Base-by-base conservation (phyloP, 1,140 invertebrate genomes). In the Caenorhabditis inopinata region DNA sequence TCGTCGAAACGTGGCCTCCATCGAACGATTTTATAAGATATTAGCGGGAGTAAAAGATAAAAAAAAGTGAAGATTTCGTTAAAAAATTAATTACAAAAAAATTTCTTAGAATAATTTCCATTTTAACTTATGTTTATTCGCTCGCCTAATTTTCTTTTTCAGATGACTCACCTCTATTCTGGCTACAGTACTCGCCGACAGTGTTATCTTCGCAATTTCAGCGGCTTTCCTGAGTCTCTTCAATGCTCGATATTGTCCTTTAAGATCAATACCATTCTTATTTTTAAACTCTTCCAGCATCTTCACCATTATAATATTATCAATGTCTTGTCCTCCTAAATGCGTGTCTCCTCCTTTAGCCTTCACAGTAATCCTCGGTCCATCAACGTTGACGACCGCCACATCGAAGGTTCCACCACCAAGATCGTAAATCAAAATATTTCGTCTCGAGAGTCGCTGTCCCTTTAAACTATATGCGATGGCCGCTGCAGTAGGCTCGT, bases 401-500 rank as follows among this genome's bases (percentile, higher is more conserved):
- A 99, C 97, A 91, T 99, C 97, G 87, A 99, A 99, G 84, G 97
- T 99, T 90, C 97, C 97, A 91, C 97, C 97, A 88, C 97, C 97
- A 89, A 99, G 92, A 92, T 99, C 97, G 89, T 98, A 99, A 0
- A 99, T 96, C 38, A 99, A 91, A 45, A 99, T 95, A 86, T 99
- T 99, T 97, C 97, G 90, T 99, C 97, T 58, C 96, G 96, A 82
- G 12, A 18, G 46, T 27, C 35, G 6, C 25, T 87, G 83, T 82
- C 91, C 90, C 84, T 91, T 89, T 38, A 90, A 82, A 78, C 90
- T 97, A 87, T 99, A 99, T 78, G 97, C 97, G 90, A 99, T 98
- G 80, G 97, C 97, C 62, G 97, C 97, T 3, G 97, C 97, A 32
- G 97, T 99, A 14, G 97, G 97, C 89, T 99, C 97, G 89, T 99